A percentile compares a stretch with the other conserved stretches of the same genome.
Evolutionary conservation across 1,140 invertebrate genomes (phyloP).

Genomic region (Bombyx mandarina): DNA sequence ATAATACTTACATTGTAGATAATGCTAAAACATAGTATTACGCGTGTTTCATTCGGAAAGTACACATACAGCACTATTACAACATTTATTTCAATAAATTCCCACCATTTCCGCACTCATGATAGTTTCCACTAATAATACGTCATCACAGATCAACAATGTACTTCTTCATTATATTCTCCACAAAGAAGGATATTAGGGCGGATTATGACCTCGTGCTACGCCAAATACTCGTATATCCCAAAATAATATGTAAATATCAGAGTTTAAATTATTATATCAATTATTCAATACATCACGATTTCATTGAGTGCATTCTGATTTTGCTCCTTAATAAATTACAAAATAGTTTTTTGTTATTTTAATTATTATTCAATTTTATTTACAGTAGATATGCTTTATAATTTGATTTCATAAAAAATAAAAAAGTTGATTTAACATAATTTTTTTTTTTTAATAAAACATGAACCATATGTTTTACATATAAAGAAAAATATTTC

Average conservation of each 20-base stretch:
- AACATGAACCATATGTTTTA: slow-evolving; percentile 49
- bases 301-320: too few relatives aligned
- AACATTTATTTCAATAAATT: slow-evolving; percentile 32
- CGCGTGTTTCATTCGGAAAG: slow-evolving; percentile 37
- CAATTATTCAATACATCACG: too few relatives aligned
- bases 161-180: slow-evolving; percentile 57
- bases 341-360: slow-evolving; percentile 42
- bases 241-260: slow-evolving; percentile 28
- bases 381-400: slow-evolving; percentile 59
- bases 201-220: slow-evolving; percentile 37
- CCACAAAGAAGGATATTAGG: slow-evolving; percentile 41
- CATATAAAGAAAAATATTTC: slow-evolving; percentile 44
- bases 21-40: slow-evolving; percentile 54
- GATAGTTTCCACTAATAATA: slow-evolving; percentile 47
- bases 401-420: slow-evolving; percentile 44
- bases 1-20: slow-evolving; percentile 61
- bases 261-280: too few relatives aligned
- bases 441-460: slow-evolving; percentile 46
- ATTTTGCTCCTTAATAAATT: slow-evolving; percentile 39
- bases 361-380: slow-evolving; percentile 34
- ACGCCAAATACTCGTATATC: slow-evolving; percentile 36
- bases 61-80: slow-evolving; percentile 44
- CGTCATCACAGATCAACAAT: slow-evolving; percentile 65
- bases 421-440: slow-evolving; percentile 37
- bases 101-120: slow-evolving; percentile 36